These are phyloP conservation scores for Scortum barcoo DNA, from an alignment of 2,113 vertebrate species.

Conservation along the genomic window DNA sequence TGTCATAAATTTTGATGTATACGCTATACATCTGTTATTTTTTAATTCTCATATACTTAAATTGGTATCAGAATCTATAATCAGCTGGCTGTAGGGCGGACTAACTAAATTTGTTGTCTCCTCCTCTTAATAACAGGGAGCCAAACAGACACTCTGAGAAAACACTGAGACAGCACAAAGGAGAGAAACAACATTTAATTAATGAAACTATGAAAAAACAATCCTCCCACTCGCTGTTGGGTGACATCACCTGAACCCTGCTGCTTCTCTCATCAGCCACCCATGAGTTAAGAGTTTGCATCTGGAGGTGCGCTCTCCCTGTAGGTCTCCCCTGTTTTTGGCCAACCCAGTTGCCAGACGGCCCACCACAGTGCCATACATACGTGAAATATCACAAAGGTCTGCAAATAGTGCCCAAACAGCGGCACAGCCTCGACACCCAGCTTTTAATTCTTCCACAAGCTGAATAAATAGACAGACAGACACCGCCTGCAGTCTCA, in stretches of 20 bases:
- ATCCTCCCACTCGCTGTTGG: constrained; percentile 18
- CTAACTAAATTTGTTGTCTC: background rate
- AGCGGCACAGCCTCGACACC: constrained; percentile 50
- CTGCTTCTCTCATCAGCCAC: constrained; percentile 55
- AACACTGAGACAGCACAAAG: background rate
- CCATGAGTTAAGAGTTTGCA: constrained; percentile 38
- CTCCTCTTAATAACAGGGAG: background rate
- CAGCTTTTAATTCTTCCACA: constrained; percentile 76
- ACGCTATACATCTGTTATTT: background rate
- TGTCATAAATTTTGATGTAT: background rate
- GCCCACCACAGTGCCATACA: constrained; percentile 44
- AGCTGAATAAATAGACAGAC: constrained; percentile 77
- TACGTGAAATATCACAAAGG: constrained; percentile 77
- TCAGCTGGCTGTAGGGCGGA: background rate
- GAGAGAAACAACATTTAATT: constrained; percentile 2
- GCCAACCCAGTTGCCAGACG: constrained; percentile 48
- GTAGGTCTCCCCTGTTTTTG: constrained; percentile 23
- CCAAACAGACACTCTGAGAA: background rate
- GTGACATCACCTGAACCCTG: constrained; percentile 52
- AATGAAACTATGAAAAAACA: constrained; percentile 1
- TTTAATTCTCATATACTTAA: no score
- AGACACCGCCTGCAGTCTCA: constrained; percentile 17
- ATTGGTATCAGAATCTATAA: background rate
- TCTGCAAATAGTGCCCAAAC: constrained; percentile 76
- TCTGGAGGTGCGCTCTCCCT: constrained; percentile 40